Evolutionary conservation across 2,888 invertebrate species (phyloP).

Genomic region (Meandrusa payeni): DNA sequence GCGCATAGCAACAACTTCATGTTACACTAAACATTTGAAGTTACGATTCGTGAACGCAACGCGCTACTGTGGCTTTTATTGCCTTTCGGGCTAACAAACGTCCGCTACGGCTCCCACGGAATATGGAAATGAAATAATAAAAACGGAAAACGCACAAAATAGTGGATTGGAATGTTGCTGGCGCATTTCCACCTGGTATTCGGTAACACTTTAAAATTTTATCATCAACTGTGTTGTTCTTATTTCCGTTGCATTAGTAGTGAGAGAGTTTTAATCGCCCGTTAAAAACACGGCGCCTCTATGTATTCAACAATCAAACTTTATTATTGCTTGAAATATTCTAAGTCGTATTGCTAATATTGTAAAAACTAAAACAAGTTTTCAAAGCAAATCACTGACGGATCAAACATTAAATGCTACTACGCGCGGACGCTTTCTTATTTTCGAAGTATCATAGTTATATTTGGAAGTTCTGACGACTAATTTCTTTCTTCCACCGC

Average conservation of each 20-base stretch:
- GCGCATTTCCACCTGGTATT: slow-evolving; percentile 23
- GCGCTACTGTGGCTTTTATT: slow-evolving; percentile 4
- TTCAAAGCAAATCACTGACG: no score
- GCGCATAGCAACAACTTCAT: no score
- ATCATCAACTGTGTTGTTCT: slow-evolving; percentile 8
- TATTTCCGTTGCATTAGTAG: background rate
- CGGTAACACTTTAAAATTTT: slow-evolving; percentile 17
- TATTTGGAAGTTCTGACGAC: no score
- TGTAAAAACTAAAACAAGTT: no score
- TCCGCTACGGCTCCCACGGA: slow-evolving; percentile 11
- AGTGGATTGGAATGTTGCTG: slow-evolving; percentile 1
- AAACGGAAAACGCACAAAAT: slow-evolving; percentile 14
- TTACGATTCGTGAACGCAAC: slow-evolving; percentile 12
- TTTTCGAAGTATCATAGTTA: no score
- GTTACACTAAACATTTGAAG: slow-evolving; percentile 11
- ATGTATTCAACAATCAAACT: no score
- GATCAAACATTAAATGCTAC: no score
- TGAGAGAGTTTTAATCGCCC: background rate
- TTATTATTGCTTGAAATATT: no score
- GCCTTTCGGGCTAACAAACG: slow-evolving; percentile 11
- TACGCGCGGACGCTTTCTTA: no score
- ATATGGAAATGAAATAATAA: slow-evolving; percentile 23
- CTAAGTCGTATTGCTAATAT: no score
- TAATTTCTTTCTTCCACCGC: no score
- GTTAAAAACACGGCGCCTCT: background rate